Conservation (phyloP, 2,797 vertebrate species). For the Caiman crocodilus region DNA sequence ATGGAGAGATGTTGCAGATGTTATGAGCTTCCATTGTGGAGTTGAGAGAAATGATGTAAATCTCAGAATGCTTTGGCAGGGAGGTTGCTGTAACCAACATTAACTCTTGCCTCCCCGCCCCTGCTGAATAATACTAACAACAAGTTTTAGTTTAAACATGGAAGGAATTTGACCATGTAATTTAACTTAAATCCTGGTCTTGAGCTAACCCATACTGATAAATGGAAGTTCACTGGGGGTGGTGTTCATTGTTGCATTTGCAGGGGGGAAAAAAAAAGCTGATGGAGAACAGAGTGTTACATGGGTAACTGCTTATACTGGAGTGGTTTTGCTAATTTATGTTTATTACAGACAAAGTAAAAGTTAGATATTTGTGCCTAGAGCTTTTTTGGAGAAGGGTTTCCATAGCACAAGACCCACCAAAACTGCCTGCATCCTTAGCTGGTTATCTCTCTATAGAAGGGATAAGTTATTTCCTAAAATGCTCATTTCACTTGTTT, state of each 20-base stretch:
- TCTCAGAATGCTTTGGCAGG: too few species aligned
- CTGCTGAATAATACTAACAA: background rate
- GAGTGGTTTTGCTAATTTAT: background rate
- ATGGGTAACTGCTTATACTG: background rate
- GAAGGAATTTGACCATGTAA: background rate
- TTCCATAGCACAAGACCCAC: background rate
- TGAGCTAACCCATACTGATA: background rate
- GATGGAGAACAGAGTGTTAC: background rate
- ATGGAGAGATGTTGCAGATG: background rate
- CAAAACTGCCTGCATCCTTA: background rate
- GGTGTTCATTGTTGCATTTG: too few species aligned
- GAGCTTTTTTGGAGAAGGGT: background rate
- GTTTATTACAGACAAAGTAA: background rate
- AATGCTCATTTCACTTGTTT: background rate
- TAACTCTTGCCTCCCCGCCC: too few species aligned
- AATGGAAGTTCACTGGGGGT: background rate
- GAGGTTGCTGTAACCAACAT: background rate
- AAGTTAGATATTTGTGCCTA: rapidly evolving
- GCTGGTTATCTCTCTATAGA: background rate
- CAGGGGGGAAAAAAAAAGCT: too few species aligned
- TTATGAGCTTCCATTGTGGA: background rate
- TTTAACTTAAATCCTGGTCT: background rate
- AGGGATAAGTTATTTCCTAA: background rate
- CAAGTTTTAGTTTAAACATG: too few species aligned
- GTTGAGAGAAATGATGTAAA: background rate